A percentile compares a stretch with the other conserved stretches of the same genome.
Conservation (phyloP, 2,888 invertebrate species). For the Torymus auratus region DNA sequence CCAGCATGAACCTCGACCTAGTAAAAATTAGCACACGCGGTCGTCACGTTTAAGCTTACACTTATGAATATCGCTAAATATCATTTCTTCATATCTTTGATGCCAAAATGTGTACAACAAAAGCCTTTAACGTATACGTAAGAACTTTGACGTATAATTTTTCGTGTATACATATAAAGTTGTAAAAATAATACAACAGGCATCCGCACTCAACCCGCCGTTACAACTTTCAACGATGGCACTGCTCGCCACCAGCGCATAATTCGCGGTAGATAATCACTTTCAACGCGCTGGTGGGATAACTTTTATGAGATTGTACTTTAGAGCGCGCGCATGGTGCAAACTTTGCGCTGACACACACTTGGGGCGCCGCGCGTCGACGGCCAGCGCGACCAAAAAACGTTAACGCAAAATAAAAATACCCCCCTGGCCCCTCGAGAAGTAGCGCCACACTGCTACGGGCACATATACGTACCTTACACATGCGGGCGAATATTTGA, state of each 20-base stretch:
- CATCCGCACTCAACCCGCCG: neutral
- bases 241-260: neutral
- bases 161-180: neutral
- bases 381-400: neutral
- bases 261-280: neutral
- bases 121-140: too few relatives aligned
- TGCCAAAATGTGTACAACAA: too few relatives aligned
- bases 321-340: neutral
- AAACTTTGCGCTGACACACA: constrained; percentile 2
- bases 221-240: constrained; percentile 24
- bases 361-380: neutral
- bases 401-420: constrained; percentile 25
- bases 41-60: too few relatives aligned
- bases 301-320: constrained; percentile 24
- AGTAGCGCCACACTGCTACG: neutral
- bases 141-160: neutral
- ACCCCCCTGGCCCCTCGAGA: neutral
- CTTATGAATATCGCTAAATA: too few relatives aligned
- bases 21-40: too few relatives aligned
- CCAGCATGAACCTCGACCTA: too few relatives aligned
- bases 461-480: too few relatives aligned
- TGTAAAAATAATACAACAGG: neutral
- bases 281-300: constrained; percentile 1
- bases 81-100: too few relatives aligned
- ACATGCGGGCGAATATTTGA: constrained; percentile 3